A percentile compares a stretch with the other conserved stretches of the same genome.
Conservation (phyloP, 2,113 vertebrate genomes). For the Trochalopteron elliotii region DNA sequence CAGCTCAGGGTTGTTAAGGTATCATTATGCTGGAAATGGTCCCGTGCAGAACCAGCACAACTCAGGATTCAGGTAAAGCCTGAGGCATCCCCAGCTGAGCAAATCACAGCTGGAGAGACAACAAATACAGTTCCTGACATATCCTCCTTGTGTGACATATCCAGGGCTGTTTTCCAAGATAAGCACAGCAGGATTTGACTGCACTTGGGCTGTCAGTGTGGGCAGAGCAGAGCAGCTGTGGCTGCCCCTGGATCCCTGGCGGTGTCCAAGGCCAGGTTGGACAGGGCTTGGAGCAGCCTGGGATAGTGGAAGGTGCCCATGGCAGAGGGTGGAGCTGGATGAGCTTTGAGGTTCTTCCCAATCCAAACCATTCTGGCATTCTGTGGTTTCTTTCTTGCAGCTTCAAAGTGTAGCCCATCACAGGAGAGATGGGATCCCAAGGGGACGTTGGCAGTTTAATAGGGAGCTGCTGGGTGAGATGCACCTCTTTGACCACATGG, state of each 20-base stretch:
- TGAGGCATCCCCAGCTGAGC: background rate
- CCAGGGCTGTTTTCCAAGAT: background rate
- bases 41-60: background rate
- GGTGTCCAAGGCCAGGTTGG: background rate
- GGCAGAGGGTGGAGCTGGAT: background rate
- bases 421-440: background rate
- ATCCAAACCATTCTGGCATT: background rate
- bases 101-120: background rate
- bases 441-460: background rate
- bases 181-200: background rate
- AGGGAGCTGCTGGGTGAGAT: background rate
- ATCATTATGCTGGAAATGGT: background rate
- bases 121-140: background rate
- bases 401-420: rapidly evolving
- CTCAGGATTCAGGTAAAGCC: background rate
- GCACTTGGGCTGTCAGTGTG: background rate
- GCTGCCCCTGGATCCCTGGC: background rate
- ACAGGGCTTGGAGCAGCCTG: background rate
- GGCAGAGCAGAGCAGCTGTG: background rate
- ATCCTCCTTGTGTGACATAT: background rate
- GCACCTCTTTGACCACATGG: background rate
- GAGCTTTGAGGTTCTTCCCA: background rate
- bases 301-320: rapidly evolving
- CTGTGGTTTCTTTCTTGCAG: background rate
- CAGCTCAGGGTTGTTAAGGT: background rate